Conservation (phyloP, 2,113 vertebrate genomes). For the Pangasianodon hypophthalmus region DNA sequence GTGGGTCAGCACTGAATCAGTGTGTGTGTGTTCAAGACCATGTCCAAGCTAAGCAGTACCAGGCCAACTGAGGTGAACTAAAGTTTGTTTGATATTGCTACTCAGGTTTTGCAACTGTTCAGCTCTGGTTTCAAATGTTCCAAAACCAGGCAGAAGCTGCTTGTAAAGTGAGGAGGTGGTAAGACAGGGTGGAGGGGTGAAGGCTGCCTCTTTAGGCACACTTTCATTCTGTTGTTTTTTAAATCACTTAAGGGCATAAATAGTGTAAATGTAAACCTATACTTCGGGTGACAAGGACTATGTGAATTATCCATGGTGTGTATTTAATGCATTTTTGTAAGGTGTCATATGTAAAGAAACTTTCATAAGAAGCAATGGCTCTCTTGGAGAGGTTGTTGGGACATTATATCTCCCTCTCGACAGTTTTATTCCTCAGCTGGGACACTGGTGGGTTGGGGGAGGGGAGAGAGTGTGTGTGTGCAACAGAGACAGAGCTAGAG, state of each 20-base stretch:
- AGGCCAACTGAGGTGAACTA: constrained; percentile 30
- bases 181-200: neutral
- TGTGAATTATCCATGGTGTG: neutral
- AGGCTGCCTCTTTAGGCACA: neutral
- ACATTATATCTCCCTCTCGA: constrained; percentile 40
- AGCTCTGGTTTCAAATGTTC: constrained; percentile 28
- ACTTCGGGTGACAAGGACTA: neutral
- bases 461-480: neutral
- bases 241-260: neutral
- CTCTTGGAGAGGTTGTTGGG: constrained; percentile 33
- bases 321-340: constrained; percentile 1
- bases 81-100: constrained; percentile 28
- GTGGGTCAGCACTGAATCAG: constrained; percentile 10
- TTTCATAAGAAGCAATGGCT: constrained; percentile 16
- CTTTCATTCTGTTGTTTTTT: neutral
- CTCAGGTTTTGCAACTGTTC: constrained; percentile 11
- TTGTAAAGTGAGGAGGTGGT: neutral
- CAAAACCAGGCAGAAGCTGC: constrained; percentile 4
- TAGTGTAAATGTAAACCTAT: constrained; percentile 8
- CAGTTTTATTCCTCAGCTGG: constrained; percentile 50
- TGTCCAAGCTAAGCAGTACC: constrained; percentile 20
- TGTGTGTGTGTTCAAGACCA: neutral
- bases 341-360: constrained; percentile 21
- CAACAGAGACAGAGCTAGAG: constrained; percentile 37
- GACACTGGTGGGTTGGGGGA: constrained; percentile 29